These are phyloP conservation scores for Poecilus cupreus DNA, from an alignment of 2,888 invertebrate species.

Conservation along the genomic window DNA sequence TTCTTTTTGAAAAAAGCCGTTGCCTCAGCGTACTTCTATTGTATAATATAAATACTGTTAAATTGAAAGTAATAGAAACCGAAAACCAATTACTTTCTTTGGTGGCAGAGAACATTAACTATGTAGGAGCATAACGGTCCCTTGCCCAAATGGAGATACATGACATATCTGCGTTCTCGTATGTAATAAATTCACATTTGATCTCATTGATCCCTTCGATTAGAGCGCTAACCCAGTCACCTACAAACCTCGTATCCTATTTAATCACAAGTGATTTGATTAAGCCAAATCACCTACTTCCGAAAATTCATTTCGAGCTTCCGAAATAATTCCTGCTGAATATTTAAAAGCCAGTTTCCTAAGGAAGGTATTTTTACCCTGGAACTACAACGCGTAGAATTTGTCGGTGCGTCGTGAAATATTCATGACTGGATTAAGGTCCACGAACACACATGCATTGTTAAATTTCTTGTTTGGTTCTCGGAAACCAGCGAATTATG, in stretches of 20 bases:
- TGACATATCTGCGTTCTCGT: too few species aligned
- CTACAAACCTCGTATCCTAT: neutral
- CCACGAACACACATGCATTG: constrained; percentile 35
- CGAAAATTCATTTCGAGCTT: constrained; percentile 38
- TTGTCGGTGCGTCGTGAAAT: constrained; percentile 34
- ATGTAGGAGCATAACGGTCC: too few species aligned
- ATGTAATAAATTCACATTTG: constrained; percentile 21
- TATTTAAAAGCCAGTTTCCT: constrained; percentile 31
- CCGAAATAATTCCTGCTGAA: constrained; percentile 36
- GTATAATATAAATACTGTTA: too few species aligned
- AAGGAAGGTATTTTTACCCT: constrained; percentile 32
- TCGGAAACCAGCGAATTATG: neutral
- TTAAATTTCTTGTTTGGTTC: constrained; percentile 36
- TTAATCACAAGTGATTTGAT: constrained; percentile 37
- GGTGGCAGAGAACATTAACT: too few species aligned
- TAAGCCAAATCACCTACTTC: constrained; percentile 36
- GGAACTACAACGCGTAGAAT: constrained; percentile 18
- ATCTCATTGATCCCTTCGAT: neutral
- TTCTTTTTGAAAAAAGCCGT: too few species aligned
- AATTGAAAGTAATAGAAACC: too few species aligned
- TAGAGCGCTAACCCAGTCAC: constrained; percentile 26
- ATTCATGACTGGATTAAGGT: constrained; percentile 45
- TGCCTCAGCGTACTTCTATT: too few species aligned
- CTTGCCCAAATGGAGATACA: too few species aligned
- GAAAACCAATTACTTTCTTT: too few species aligned